Evolutionary conservation across 1,140 invertebrate genomes (phyloP), one percentile per base, ranked within the genome.

Genomic region (Cryptotermes secundus): DNA sequence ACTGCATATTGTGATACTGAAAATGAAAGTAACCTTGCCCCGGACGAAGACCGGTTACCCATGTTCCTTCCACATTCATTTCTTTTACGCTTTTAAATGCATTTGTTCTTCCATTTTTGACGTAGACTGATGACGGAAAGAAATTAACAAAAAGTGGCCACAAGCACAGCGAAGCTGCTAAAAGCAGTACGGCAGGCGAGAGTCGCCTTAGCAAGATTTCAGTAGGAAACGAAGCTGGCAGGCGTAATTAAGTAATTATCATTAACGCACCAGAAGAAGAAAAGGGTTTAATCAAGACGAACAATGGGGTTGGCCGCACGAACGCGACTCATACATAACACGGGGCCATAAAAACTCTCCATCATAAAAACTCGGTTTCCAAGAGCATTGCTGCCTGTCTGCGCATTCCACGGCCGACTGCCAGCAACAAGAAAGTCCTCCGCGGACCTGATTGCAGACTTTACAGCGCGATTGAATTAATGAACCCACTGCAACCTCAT

Each of bases 201-300:
- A 72, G 9, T 72, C 19, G 24, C n/a, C 16, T 72, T 26, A n/a
- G 59, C 4, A 16, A 31, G 59, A 49, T 49, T 14, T 49, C n/a
- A 19, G 14, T 22, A 14, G 59, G 26, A 31, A 26, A n/a, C n/a
- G 59, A 72, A 72, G 9, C 59, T 72, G 26, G 59, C n/a, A n/a
- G 26, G 26, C 10, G 59, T 72, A 72, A 72, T 72, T 72, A 72
- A 72, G 59, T 31, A 72, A 72, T 72, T 72, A 72, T 72, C 59
- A 31, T 72, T 72, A 72, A 72, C 31, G 59, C 16, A n/a, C 14
- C 31, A 26, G 31, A n/a, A 72, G 59, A 72, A 72, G 59, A 6
- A 72, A 72, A 72, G 31, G 59, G 59, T 72, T 72, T 72, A 72
- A 72, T 72, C 59, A 72, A 72, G 59, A 31, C 19, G 59, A 72